A percentile compares a stretch with the other conserved stretches of the same genome.
These are phyloP conservation scores for Drosophila quadrilineata DNA, from an alignment of 1,140 invertebrate species.

Conservation along the genomic window DNA sequence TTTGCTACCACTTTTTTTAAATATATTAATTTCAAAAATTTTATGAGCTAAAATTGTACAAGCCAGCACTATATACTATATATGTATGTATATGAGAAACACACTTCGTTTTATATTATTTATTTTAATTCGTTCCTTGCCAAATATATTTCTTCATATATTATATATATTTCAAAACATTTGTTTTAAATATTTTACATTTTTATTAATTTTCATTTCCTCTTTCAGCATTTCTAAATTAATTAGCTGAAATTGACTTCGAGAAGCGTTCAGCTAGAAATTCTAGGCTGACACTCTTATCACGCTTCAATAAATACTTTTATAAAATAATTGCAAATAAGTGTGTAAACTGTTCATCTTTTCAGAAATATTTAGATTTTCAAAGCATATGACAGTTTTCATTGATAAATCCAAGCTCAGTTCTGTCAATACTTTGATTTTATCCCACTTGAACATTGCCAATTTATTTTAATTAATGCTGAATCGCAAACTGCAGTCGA, in stretches of 20 bases:
- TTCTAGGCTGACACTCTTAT: neutral
- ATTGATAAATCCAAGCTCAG: neutral
- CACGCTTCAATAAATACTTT: neutral
- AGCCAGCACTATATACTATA: too few relatives aligned
- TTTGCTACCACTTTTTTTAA: neutral
- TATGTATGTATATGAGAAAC: too few relatives aligned
- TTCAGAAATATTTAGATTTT: neutral
- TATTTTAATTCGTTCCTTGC: too few relatives aligned
- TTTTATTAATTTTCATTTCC: too few relatives aligned
- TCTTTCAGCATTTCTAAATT: too few relatives aligned
- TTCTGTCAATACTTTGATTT: slow-evolving; percentile 11
- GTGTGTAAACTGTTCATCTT: neutral
- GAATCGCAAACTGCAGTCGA: slow-evolving; percentile 13
- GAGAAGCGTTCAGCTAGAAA: slow-evolving; percentile 3
- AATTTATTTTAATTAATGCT: slow-evolving; percentile 70
- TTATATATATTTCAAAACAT: too few relatives aligned
- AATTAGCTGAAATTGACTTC: slow-evolving; percentile 14
- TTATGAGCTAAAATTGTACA: slow-evolving; percentile 16
- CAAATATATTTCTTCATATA: too few relatives aligned
- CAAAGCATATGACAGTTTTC: neutral
- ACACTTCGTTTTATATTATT: too few relatives aligned
- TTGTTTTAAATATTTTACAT: too few relatives aligned
- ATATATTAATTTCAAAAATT: neutral
- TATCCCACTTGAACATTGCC: slow-evolving; percentile 14
- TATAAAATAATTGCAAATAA: neutral